Evolutionary conservation across 2,113 vertebrate genomes (phyloP).

Genomic region (Panthera uncia): DNA sequence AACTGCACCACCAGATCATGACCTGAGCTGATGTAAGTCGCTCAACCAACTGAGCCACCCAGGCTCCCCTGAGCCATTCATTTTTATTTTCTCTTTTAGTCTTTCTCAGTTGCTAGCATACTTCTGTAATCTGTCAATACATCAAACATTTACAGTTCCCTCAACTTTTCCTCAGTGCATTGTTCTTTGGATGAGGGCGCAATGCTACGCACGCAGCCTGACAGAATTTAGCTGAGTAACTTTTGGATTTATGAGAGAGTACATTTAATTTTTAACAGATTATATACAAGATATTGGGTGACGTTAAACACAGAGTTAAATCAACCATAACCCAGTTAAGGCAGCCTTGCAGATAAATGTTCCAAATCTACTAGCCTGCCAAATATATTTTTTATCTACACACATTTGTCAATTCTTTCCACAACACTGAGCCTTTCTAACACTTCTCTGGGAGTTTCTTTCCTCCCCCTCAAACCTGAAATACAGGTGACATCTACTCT

Average conservation of each 20-base stretch:
- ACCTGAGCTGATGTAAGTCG: no score
- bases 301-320: conserved; percentile 75
- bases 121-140: neutral
- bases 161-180: neutral
- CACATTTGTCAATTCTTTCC: conserved; percentile 69
- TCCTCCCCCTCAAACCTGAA: neutral
- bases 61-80: neutral
- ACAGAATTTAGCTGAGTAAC: conserved; percentile 12
- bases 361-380: conserved; percentile 60
- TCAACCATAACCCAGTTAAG: conserved; percentile 70
- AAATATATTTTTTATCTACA: conserved; percentile 64
- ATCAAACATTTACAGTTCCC: neutral
- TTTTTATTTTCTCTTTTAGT: neutral
- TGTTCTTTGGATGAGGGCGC: neutral
- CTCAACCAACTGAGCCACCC: no score
- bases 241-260: conserved; percentile 61
- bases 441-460: neutral
- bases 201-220: neutral
- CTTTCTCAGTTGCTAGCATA: neutral
- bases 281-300: conserved; percentile 66
- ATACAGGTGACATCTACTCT: conserved; percentile 26
- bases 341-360: conserved; percentile 70
- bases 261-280: conserved; percentile 78
- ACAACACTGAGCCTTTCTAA: conserved; percentile 53
- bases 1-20: no score